Base-by-base conservation (phyloP, 1,140 invertebrate species). In the Akabosia matsudoensis region DNA sequence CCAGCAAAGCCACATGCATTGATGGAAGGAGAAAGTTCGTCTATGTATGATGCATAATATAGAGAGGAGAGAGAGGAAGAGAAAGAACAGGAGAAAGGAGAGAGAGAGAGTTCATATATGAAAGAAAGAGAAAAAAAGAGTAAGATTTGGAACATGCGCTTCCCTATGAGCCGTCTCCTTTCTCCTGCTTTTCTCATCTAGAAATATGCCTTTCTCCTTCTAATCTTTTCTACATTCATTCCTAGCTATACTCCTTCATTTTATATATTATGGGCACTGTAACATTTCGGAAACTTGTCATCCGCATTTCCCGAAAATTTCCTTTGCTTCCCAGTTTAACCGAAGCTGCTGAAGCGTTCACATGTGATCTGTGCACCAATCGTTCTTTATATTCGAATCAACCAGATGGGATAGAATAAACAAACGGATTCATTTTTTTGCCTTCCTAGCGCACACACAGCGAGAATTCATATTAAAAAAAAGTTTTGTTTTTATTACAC, bases 141-240 rank as follows among this genome's bases (percentile, higher is more conserved):
- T 67, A 67, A 67, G 61, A 67, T 67, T 67, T 67, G 61, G 61
- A 67, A 67, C 61, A 67, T 67, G 61, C 61, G 61, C 61, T 67
- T 10, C 61, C 61, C 61, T 67, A 67, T 67, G n/a, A 67, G 22
- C 7, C n/a, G 61, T 13, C 61, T 22, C 61, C 61, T 31, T 67
- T n/a, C n/a, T n/a, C 4, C 28, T 67, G 61, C 54, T 61, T 61
- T n/a, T 31, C 30, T 16, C 61, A 2, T 61, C 4, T n/a, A n/a
- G n/a, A n/a, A n/a, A n/a, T n/a, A n/a, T n/a, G n/a, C n/a, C 54
- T 22, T 16, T 22, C 54, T 61, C 24, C 54, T 10, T 22, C 54
- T 10, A 7, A 18, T 10, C 54, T 7, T 10, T 61, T 61, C 54
- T 61, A 13, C 14, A 14, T 16, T 67, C 61, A n/a, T n/a, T 67